Conservation (phyloP, 35 echinoderm and acorn worm genomes). For the Ophioderma brevispina region DNA sequence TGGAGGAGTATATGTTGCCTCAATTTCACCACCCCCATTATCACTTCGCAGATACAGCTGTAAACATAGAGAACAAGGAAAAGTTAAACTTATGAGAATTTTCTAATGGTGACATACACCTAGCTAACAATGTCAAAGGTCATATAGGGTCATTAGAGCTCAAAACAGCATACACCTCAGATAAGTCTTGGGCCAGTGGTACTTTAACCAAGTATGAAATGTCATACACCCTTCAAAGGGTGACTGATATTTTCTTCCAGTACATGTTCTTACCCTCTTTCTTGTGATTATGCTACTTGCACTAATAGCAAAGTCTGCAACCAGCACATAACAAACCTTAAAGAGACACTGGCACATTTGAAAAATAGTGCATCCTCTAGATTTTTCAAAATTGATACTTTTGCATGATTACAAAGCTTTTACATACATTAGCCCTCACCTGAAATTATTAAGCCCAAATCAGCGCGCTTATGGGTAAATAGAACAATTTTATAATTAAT, state of each 20-base stretch:
- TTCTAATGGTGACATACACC: neutral
- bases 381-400: too few relatives aligned
- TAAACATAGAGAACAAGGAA: too few relatives aligned
- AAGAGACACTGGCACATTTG: too few relatives aligned
- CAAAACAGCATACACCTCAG: neutral
- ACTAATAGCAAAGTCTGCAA: neutral
- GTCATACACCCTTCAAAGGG: neutral
- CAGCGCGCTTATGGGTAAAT: too few relatives aligned
- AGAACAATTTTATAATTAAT: too few relatives aligned
- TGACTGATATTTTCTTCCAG: neutral
- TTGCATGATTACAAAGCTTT: too few relatives aligned
- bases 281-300: neutral
- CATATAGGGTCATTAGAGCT: too few relatives aligned
- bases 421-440: too few relatives aligned
- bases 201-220: too few relatives aligned
- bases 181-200: neutral
- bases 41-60: conserved; percentile 46
- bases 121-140: too few relatives aligned
- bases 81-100: neutral
- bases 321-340: neutral
- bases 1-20: conserved; percentile 45
- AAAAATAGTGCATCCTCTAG: too few relatives aligned
- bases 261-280: neutral
- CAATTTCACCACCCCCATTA: conserved; percentile 57
- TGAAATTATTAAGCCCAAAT: too few relatives aligned